These are phyloP conservation scores for Planococcus citri DNA, from an alignment of 1,140 invertebrate species.

Conservation along the genomic window DNA sequence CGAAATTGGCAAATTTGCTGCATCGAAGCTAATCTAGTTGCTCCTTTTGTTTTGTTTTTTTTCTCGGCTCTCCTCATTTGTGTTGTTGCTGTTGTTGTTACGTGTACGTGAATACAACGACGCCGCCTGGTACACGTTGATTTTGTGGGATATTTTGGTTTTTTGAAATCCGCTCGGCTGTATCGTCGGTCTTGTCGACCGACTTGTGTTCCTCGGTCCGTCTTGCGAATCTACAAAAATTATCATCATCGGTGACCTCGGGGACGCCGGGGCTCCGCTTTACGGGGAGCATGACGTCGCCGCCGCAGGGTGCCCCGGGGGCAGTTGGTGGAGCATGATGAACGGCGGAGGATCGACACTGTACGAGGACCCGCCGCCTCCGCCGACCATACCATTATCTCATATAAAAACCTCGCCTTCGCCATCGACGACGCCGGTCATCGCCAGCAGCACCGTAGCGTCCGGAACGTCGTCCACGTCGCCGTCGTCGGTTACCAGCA, in stretches of 20 bases:
- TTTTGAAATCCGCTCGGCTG: neutral
- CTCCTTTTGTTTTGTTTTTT: slow-evolving; percentile 15
- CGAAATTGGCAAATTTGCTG: no score
- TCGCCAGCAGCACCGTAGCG: slow-evolving; percentile 46
- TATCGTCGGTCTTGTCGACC: slow-evolving; percentile 21
- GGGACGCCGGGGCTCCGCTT: slow-evolving; percentile 56
- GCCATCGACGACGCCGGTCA: slow-evolving; percentile 38
- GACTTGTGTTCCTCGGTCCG: slow-evolving; percentile 22
- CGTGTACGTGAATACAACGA: no score
- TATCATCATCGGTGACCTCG: slow-evolving; percentile 61
- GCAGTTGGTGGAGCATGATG: slow-evolving; percentile 71
- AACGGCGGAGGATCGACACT: slow-evolving; percentile 45
- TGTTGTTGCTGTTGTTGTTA: no score
- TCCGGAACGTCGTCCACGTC: slow-evolving; percentile 55
- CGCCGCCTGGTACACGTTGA: no score
- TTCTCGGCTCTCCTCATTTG: slow-evolving; percentile 4
- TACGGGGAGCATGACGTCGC: slow-evolving; percentile 57
- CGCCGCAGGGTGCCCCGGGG: slow-evolving; percentile 56
- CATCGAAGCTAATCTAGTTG: neutral
- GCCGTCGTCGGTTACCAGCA: slow-evolving; percentile 49
- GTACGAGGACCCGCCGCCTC: slow-evolving; percentile 60
- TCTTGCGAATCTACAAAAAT: slow-evolving; percentile 37
- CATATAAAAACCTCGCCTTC: slow-evolving; percentile 35
- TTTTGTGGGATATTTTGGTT: no score
- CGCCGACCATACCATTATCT: slow-evolving; percentile 37